Percentiles rank a stretch among this genome's conserved stretches.
phyloP scores from a whole-genome alignment of 2,797 vertebrate species.

The Myiothlypis coronata region DNA sequence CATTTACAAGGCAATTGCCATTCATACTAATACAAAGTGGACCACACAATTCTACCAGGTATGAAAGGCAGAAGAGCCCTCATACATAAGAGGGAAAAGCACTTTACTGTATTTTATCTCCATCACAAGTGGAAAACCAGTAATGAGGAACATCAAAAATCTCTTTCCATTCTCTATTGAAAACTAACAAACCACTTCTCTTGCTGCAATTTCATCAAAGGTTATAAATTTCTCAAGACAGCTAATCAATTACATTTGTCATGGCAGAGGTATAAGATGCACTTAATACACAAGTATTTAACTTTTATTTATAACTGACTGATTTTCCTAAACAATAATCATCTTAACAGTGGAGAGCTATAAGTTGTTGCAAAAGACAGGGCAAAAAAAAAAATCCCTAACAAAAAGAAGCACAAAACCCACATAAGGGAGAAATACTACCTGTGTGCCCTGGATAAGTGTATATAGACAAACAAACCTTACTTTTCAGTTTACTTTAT shows the following conservation, averaged over 20 bases:
- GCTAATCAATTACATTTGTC: not conserved
- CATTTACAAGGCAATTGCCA: conserved; percentile 27
- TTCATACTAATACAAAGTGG: not conserved
- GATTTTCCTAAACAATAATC: not conserved
- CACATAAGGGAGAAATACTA: not conserved
- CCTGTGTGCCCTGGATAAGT: not conserved
- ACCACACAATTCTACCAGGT: conserved; percentile 24
- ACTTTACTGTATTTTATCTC: conserved; percentile 42
- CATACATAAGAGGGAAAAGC: conserved; percentile 28
- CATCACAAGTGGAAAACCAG: conserved; percentile 10
- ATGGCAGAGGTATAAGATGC: not conserved
- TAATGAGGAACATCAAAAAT: not conserved
- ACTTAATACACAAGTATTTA: not conserved
- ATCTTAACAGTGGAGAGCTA: not conserved
- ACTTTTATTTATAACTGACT: not conserved
- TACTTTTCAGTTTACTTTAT: not conserved
- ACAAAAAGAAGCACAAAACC: not conserved
- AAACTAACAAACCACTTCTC: not conserved
- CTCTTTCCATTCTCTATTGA: not conserved
- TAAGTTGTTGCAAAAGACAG: not conserved
- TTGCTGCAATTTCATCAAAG: not conserved
- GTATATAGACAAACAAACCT: not conserved
- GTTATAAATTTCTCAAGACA: not conserved
- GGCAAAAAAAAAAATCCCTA: not conserved
- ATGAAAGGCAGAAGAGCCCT: conserved; percentile 46